Percentiles rank a stretch among this genome's conserved stretches.
These are phyloP conservation scores for Himalopsyche anomala DNA, from an alignment of 2,888 invertebrate species.

Conservation along the genomic window DNA sequence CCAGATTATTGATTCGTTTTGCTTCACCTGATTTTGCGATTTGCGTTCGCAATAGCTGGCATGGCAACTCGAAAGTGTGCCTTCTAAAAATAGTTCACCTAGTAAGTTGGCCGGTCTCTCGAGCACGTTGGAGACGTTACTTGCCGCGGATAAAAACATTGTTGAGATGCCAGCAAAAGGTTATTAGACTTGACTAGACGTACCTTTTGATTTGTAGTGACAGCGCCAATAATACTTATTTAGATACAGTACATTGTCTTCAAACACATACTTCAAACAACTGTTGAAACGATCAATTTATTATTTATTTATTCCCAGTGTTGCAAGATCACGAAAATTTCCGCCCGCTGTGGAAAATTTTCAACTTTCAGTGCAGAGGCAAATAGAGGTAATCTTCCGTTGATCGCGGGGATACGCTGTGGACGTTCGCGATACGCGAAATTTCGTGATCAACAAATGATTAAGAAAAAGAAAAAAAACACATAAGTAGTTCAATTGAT, in stretches of 20 bases:
- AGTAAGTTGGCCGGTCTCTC: not conserved
- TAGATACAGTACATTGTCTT: not conserved
- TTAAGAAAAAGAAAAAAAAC: too few species aligned
- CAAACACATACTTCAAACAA: not conserved
- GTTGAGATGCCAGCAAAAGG: conserved; percentile 11
- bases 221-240: not conserved
- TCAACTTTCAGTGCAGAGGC: too few species aligned
- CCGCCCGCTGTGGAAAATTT: too few species aligned
- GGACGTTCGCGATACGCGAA: too few species aligned
- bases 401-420: too few species aligned
- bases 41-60: not conserved
- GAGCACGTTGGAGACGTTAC: not conserved
- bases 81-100: not conserved
- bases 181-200: conserved; percentile 31
- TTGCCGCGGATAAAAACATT: conserved; percentile 10
- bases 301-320: too few species aligned
- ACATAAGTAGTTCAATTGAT: too few species aligned
- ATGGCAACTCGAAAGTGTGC: not conserved
- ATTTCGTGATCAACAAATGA: too few species aligned
- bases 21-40: not conserved
- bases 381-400: too few species aligned
- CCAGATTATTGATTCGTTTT: not conserved
- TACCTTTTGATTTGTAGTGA: not conserved
- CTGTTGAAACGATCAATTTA: too few species aligned
- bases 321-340: too few species aligned